Evolutionary conservation across 2,113 vertebrate genomes (phyloP), one percentile per base, ranked within the genome.

Genomic region (Neodontobutis hainanensis): DNA sequence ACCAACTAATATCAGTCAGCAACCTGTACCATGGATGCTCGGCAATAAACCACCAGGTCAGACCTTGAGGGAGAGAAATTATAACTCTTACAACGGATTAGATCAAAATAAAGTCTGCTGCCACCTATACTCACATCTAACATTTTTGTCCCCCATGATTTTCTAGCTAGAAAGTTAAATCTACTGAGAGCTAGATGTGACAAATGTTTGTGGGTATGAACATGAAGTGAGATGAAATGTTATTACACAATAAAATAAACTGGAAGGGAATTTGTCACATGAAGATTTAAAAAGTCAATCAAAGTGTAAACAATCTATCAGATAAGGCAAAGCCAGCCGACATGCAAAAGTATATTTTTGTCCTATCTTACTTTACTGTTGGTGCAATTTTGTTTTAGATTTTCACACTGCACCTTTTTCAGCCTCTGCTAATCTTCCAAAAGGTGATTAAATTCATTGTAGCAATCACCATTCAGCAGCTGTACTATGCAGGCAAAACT

Each of bases 381-480:
- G 59, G 16, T 70, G 78, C 49, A 70, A 71, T 16, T 16, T 15
- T 65, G 69, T 75, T 74, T 75, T 82, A 49, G 7, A 75, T 84
- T 85, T 84, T 70, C 16, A 81, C 64, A 61, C 61, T 52, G 70
- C 50, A 77, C 65, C 66, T 70, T 65, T 84, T 76, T 75, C 65
- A 63, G 84, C 55, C 73, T 81, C 77, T 52, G 77, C 66, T 63
- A 65, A 68, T 56, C 69, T 51, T 76, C 77, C 67, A 65, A 27
- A 63, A 68, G 52, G 70, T 78, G 64, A 77, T 81, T 89, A 70
- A 75, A 80, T 82, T 72, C 65, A 70, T 65, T 49, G 50, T 36
- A 43, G 70, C 58, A 69, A 61, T 78, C 48, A 2, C 44, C 65
- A 32, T 48, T 51, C 74, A 52, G 69, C 77, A 75, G 67, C 65